Conservation (phyloP, 2,797 vertebrate genomes). For the Astyanax mexicanus region DNA sequence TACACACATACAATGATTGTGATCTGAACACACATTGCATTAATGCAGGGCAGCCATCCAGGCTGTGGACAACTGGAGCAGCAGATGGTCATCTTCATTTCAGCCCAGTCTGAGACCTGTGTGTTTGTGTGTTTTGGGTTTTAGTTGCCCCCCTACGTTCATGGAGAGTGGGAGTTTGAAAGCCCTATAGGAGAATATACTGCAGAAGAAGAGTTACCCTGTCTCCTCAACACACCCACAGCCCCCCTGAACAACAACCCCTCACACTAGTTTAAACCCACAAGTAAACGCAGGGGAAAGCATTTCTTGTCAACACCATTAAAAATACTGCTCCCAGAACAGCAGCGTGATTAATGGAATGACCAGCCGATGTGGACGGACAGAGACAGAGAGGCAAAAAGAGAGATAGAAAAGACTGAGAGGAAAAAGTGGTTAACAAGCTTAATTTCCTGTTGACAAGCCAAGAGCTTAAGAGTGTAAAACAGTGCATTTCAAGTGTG, state of each 20-base stretch:
- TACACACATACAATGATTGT: slow-evolving; percentile 21
- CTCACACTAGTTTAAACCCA: neutral
- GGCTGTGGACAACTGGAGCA: slow-evolving; percentile 79
- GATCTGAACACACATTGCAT: slow-evolving; percentile 64
- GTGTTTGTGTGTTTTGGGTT: slow-evolving; percentile 2
- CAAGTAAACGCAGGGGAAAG: neutral
- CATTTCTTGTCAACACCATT: neutral
- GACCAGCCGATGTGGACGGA: neutral
- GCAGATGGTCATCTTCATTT: slow-evolving; percentile 80
- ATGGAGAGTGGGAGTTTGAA: neutral
- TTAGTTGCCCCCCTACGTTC: neutral
- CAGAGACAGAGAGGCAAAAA: slow-evolving; percentile 8
- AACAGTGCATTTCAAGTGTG: slow-evolving; percentile 52
- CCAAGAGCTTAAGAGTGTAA: slow-evolving; percentile 55
- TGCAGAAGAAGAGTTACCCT: neutral
- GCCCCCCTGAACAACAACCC: neutral
- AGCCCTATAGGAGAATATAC: neutral
- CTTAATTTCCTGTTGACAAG: slow-evolving; percentile 75
- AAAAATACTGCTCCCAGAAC: neutral
- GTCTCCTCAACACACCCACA: neutral
- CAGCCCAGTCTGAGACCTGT: slow-evolving; percentile 12
- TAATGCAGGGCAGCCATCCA: slow-evolving; percentile 75
- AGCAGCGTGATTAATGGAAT: neutral
- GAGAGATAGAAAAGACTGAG: slow-evolving; percentile 23
- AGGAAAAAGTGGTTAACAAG: slow-evolving; percentile 47